These are phyloP conservation scores for Campylorhamphus procurvoides DNA, from an alignment of 2,113 vertebrate species.

Conservation along the genomic window DNA sequence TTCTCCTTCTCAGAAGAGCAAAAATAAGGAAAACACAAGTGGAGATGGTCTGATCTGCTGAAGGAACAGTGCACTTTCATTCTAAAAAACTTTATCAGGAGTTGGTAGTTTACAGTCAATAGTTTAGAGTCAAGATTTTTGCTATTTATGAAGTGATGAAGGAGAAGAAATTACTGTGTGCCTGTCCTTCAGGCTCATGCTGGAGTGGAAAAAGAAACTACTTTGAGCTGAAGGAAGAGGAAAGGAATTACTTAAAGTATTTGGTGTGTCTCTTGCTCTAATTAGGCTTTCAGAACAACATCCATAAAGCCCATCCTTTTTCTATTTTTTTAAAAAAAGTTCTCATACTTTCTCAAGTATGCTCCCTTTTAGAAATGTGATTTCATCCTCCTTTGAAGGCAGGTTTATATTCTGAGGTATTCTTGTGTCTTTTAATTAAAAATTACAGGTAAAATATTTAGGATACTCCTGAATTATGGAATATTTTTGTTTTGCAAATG, in stretches of 20 bases:
- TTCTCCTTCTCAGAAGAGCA: background rate
- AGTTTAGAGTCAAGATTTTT: background rate
- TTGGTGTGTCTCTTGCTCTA: background rate
- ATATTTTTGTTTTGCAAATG: constrained; percentile 38
- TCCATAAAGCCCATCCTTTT: background rate
- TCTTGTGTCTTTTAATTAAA: background rate
- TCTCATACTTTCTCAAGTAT: background rate
- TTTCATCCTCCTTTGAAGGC: background rate
- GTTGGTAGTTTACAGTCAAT: background rate
- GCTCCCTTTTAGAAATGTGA: background rate
- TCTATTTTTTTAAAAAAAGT: background rate
- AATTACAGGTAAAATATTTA: constrained; percentile 43
- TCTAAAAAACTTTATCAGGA: background rate
- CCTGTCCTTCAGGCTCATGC: background rate
- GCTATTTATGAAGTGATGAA: background rate
- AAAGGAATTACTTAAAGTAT: background rate
- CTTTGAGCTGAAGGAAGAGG: background rate
- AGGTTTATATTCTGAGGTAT: background rate
- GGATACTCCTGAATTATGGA: constrained; percentile 25
- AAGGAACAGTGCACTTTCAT: background rate
- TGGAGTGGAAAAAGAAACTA: background rate
- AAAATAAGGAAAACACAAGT: background rate
- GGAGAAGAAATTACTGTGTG: background rate
- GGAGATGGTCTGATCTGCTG: background rate
- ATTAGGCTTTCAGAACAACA: background rate